Evolutionary conservation across 1,140 invertebrate genomes (phyloP).

Genomic region (Lasioglossum baleicum): DNA sequence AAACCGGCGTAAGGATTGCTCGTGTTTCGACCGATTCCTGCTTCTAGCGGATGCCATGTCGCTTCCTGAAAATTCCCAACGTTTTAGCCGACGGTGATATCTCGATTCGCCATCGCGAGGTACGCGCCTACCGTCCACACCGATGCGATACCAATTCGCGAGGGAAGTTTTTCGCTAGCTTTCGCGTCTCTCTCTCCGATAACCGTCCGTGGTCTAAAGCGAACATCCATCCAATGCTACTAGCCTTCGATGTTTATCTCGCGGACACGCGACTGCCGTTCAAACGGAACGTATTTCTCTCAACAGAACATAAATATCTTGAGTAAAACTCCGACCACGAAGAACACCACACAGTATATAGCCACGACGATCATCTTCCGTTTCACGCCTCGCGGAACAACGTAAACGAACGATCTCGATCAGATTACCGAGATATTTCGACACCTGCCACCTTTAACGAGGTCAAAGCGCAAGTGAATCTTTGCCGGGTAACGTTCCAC

Average conservation of each 20-base stretch:
- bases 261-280: too few relatives aligned
- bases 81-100: too few relatives aligned
- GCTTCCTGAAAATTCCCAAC: constrained; percentile 74
- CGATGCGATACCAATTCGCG: too few relatives aligned
- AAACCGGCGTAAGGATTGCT: constrained; percentile 72
- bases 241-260: constrained; percentile 37
- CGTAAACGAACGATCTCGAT: too few relatives aligned
- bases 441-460: constrained; percentile 39
- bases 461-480: constrained; percentile 46
- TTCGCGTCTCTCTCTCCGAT: too few relatives aligned
- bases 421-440: constrained; percentile 8
- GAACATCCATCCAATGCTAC: too few relatives aligned
- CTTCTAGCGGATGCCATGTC: constrained; percentile 79
- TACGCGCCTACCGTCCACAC: too few relatives aligned
- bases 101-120: too few relatives aligned
- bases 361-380: constrained; percentile 78
- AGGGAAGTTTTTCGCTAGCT: too few relatives aligned
- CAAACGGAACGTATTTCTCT: too few relatives aligned
- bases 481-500: constrained; percentile 35
- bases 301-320: constrained; percentile 75
- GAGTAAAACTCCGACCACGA: constrained; percentile 73
- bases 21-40: constrained; percentile 74
- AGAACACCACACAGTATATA: constrained; percentile 76
- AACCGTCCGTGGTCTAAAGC: too few relatives aligned
- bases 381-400: too few relatives aligned